Evolutionary conservation across 2,113 vertebrate genomes (phyloP).

Genomic region (Loxodonta africana): DNA sequence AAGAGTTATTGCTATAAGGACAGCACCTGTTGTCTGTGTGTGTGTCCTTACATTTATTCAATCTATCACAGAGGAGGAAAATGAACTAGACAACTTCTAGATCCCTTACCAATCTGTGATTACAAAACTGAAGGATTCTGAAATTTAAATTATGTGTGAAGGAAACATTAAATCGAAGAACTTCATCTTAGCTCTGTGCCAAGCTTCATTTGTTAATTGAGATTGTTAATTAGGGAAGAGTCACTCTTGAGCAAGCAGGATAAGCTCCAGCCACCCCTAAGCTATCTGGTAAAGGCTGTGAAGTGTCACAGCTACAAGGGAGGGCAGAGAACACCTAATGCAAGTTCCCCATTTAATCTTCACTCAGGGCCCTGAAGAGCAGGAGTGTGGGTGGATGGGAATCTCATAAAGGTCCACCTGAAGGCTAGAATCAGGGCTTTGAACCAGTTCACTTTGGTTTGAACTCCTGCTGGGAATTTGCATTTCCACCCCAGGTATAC

Average conservation of each 20-base stretch:
- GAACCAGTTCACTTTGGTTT: too few relatives aligned
- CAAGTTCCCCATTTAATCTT: background rate
- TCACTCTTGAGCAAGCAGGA: background rate
- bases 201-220: conserved; percentile 50
- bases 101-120: conserved; percentile 43
- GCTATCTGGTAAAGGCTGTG: background rate
- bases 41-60: background rate
- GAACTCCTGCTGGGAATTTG: too few relatives aligned
- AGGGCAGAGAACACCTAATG: background rate
- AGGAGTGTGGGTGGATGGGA: too few relatives aligned
- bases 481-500: too few relatives aligned
- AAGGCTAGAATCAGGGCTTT: background rate
- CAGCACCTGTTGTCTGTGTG: background rate
- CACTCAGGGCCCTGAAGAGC: background rate
- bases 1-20: background rate
- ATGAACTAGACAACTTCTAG: conserved; percentile 28
- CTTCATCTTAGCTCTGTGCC: conserved; percentile 30
- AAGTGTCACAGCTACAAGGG: background rate
- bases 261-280: background rate
- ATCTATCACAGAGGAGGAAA: conserved; percentile 10
- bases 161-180: conserved; percentile 62
- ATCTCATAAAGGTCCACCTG: background rate
- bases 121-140: conserved; percentile 44
- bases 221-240: conserved; percentile 39
- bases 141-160: conserved; percentile 67